Percentiles rank a stretch among this genome's conserved stretches.
phyloP scores from a whole-genome alignment of 2,888 invertebrate genomes.

The Polietes domitor region DNA sequence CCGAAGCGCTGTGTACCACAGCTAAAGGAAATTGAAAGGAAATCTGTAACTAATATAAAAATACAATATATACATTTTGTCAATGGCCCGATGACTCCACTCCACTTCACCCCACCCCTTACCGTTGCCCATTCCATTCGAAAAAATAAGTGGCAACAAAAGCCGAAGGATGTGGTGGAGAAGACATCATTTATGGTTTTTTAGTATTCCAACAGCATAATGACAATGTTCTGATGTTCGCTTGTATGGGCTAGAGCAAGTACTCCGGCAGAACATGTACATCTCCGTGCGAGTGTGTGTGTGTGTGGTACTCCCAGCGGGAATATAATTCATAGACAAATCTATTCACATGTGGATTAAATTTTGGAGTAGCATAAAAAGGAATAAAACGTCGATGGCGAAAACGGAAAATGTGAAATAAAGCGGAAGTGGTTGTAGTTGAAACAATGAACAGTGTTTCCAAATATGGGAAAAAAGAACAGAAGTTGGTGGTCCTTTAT shows the following conservation, averaged over 20 bases:
- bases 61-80: conserved; percentile 65
- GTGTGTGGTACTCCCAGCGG: conserved; percentile 59
- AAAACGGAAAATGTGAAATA: conserved; percentile 11
- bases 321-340: conserved; percentile 66
- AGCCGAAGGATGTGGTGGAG: background rate
- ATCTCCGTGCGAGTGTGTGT: too few relatives aligned
- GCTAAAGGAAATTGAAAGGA: conserved; percentile 69
- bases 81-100: conserved; percentile 45
- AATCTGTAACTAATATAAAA: conserved; percentile 69
- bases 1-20: conserved; percentile 23
- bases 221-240: conserved; percentile 33
- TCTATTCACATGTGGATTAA: conserved; percentile 58
- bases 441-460: conserved; percentile 26
- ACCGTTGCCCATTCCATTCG: too few relatives aligned
- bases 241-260: background rate
- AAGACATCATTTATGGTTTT: conserved; percentile 61
- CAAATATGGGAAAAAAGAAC: background rate
- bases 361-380: background rate
- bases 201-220: conserved; percentile 63
- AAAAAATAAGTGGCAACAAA: conserved; percentile 10
- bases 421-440: conserved; percentile 40
- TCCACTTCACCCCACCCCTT: background rate
- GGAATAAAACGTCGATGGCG: background rate
- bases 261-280: conserved; percentile 9
- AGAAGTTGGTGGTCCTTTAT: background rate